phyloP scores from a whole-genome alignment of 2,888 invertebrate genomes.

The Seladonia tumulorum region DNA sequence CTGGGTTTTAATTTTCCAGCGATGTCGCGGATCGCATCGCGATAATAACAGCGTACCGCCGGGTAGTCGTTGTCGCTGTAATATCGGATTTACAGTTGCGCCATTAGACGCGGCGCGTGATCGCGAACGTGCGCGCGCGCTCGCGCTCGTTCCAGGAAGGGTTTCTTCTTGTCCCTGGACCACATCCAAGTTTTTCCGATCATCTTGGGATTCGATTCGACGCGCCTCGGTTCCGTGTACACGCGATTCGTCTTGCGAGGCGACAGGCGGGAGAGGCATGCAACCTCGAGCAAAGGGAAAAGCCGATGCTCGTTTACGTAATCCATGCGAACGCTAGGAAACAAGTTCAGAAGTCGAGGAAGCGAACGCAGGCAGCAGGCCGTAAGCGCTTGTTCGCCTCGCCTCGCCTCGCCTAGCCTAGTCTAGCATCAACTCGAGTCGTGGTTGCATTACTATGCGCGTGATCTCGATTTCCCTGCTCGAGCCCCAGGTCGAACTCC shows the following conservation, averaged over 20 bases:
- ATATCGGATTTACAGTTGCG: slow-evolving; percentile 55
- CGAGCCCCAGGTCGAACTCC: slow-evolving; percentile 65
- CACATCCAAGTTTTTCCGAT: not conserved
- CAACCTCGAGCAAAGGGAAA: slow-evolving; percentile 13
- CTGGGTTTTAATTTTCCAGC: slow-evolving; percentile 39
- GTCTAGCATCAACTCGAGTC: not conserved
- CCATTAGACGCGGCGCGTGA: slow-evolving; percentile 41
- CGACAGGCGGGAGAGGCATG: slow-evolving; percentile 7
- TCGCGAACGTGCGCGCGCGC: slow-evolving; percentile 30
- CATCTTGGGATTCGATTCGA: not conserved
- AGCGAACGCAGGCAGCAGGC: slow-evolving; percentile 52
- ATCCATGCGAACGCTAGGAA: slow-evolving; percentile 46
- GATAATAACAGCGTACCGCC: slow-evolving; percentile 45
- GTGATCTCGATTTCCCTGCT: slow-evolving; percentile 69
- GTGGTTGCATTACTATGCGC: slow-evolving; percentile 48
- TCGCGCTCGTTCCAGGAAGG: slow-evolving; percentile 27
- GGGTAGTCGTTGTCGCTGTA: slow-evolving; percentile 38
- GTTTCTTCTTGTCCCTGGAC: slow-evolving; percentile 23
- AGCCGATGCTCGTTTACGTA: slow-evolving; percentile 41
- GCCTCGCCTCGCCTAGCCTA: not conserved
- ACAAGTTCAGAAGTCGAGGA: slow-evolving; percentile 61
- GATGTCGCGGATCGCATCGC: slow-evolving; percentile 18
- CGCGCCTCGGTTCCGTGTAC: not conserved
- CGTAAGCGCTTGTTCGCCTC: slow-evolving; percentile 10
- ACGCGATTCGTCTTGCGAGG: not conserved